These are phyloP conservation scores for Sander lucioperca DNA, from an alignment of 2,113 vertebrate genomes.

Conservation along the genomic window DNA sequence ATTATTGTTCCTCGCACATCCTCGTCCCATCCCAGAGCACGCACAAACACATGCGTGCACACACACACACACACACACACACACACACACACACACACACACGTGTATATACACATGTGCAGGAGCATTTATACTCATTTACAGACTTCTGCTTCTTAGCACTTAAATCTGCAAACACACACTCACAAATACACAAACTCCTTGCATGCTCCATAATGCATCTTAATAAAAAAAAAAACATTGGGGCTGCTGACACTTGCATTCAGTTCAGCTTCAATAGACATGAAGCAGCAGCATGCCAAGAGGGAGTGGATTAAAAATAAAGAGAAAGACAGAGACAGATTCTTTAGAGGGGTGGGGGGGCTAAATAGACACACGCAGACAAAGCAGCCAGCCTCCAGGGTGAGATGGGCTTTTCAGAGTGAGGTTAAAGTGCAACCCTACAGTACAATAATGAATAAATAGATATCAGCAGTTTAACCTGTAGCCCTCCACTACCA, in stretches of 20 bases:
- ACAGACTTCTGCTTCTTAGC: conserved; percentile 17
- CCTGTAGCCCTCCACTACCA: conserved; percentile 31
- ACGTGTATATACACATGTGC: background rate
- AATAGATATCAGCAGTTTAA: conserved; percentile 52
- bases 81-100: background rate
- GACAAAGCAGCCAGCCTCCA: conserved; percentile 66
- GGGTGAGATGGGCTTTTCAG: conserved; percentile 51
- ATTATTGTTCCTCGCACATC: conserved; percentile 38
- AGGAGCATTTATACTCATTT: conserved; percentile 1
- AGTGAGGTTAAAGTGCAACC: conserved; percentile 62
- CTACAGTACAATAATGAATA: conserved; percentile 50
- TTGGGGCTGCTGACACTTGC: conserved; percentile 71
- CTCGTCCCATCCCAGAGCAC: conserved; percentile 18
- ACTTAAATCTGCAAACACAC: conserved; percentile 20
- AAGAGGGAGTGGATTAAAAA: conserved; percentile 79
- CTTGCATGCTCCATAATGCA: conserved; percentile 68
- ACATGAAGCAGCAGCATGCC: conserved; percentile 66
- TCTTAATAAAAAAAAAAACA: conserved; percentile 73
- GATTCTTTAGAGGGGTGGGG: conserved; percentile 18
- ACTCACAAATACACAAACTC: conserved; percentile 31
- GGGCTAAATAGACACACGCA: conserved; percentile 55
- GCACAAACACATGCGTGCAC: background rate
- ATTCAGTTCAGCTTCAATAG: conserved; percentile 79
- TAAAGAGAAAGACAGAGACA: conserved; percentile 54
- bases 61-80: too few relatives aligned